A percentile compares a stretch with the other conserved stretches of the same genome.
Conservation (phyloP, 2,797 vertebrate genomes). For the Otolemur crassicaudatus region DNA sequence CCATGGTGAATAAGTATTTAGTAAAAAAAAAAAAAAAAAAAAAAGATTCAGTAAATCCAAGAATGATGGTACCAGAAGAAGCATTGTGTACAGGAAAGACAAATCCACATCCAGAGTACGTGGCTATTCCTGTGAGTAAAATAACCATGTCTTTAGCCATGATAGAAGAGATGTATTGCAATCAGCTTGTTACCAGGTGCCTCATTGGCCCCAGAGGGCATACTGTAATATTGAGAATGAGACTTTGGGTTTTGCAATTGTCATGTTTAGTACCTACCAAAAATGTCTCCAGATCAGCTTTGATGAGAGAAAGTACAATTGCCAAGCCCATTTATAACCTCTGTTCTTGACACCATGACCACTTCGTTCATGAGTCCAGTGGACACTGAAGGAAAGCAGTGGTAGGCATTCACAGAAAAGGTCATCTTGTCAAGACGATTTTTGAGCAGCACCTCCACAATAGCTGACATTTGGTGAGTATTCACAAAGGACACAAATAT, state of each 20-base stretch:
- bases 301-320: neutral
- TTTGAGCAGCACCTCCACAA: neutral
- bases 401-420: neutral
- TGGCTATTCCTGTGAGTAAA: neutral
- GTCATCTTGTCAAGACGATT: neutral
- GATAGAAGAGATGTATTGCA: neutral
- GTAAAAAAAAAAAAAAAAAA: neutral
- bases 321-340: neutral
- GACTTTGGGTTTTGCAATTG: neutral
- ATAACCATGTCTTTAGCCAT: neutral
- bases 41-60: neutral
- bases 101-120: neutral
- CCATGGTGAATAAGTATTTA: neutral
- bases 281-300: neutral
- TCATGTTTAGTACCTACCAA: neutral
- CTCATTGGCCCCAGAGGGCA: neutral
- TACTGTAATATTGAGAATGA: neutral
- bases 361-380: neutral
- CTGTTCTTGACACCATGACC: neutral
- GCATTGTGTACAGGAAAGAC: neutral
- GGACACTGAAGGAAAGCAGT: neutral
- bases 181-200: neutral
- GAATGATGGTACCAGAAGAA: neutral
- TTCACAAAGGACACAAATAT: neutral
- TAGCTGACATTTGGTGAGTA: neutral